A percentile compares a stretch with the other conserved stretches of the same genome.
These are phyloP conservation scores for Helleia helle DNA, from an alignment of 2,888 invertebrate genomes.

Conservation along the genomic window DNA sequence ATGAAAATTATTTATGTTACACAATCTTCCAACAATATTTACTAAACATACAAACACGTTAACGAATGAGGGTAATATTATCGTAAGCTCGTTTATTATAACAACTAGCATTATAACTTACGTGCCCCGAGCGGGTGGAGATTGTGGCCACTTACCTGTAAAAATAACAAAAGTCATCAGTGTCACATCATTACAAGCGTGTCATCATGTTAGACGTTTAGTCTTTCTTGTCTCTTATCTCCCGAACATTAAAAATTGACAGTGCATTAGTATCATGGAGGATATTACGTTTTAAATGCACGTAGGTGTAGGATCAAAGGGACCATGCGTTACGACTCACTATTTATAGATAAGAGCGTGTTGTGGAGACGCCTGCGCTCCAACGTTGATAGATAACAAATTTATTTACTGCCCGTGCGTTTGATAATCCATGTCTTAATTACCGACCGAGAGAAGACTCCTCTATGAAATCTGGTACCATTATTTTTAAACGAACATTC, in stretches of 20 bases:
- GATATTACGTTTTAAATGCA: conserved; percentile 50
- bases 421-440: conserved; percentile 74
- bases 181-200: conserved; percentile 24
- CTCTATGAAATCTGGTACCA: conserved; percentile 28
- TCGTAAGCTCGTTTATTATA: too few relatives aligned
- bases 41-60: too few relatives aligned
- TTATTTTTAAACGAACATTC: conserved; percentile 17
- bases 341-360: conserved; percentile 60
- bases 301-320: conserved; percentile 69
- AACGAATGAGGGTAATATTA: too few relatives aligned
- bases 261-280: conserved; percentile 63
- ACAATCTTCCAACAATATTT: too few relatives aligned
- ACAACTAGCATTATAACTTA: too few relatives aligned
- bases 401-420: conserved; percentile 72
- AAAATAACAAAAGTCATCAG: conserved; percentile 32
- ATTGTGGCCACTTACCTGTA: conserved; percentile 36
- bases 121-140: too few relatives aligned
- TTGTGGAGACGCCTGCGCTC: conserved; percentile 62
- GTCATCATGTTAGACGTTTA: conserved; percentile 27
- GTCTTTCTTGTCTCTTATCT: conserved; percentile 43
- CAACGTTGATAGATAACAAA: conserved; percentile 60
- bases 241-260: conserved; percentile 63
- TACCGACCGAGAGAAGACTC: conserved; percentile 57
- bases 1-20: too few relatives aligned
- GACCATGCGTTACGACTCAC: conserved; percentile 56